Evolutionary conservation across 2,113 vertebrate genomes (phyloP).

Genomic region (Crotalus viridis): DNA sequence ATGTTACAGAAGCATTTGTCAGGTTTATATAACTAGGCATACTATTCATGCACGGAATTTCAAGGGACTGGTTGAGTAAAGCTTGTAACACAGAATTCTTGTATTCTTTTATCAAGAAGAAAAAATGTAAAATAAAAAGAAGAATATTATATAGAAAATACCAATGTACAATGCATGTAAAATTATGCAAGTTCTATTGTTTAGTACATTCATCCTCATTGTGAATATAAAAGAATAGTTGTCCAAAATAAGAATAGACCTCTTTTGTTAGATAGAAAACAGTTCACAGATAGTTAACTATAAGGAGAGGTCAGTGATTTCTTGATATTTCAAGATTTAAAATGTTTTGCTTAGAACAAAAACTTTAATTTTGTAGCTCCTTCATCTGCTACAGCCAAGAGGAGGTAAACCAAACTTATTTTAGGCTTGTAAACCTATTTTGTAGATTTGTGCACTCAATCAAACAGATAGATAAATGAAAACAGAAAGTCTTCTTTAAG

Average conservation of each 20-base stretch:
- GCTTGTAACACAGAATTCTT: slow-evolving; percentile 52
- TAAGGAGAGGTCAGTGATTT: background rate
- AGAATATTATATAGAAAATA: slow-evolving; percentile 43
- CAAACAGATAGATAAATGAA: no score
- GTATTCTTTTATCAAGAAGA: slow-evolving; percentile 52
- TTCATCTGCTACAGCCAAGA: background rate
- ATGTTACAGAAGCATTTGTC: slow-evolving; percentile 59
- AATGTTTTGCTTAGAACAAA: background rate
- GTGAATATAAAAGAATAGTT: background rate
- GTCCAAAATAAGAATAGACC: background rate
- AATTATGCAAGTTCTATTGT: background rate
- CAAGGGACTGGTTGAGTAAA: slow-evolving; percentile 58
- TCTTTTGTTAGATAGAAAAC: background rate
- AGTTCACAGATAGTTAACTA: background rate
- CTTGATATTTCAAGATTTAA: background rate
- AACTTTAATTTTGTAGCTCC: background rate
- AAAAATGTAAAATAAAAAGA: slow-evolving; percentile 19
- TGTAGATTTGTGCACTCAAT: background rate
- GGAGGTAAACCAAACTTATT: background rate
- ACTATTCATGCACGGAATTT: slow-evolving; percentile 67
- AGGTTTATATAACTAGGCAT: slow-evolving; percentile 48
- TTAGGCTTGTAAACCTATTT: background rate
- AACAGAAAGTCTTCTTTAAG: background rate
- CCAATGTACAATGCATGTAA: slow-evolving; percentile 4
- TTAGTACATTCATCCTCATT: background rate